A percentile compares a stretch with the other conserved stretches of the same genome.
Conservation (phyloP, 2,113 vertebrate species). For the Entelurus aequoreus region DNA sequence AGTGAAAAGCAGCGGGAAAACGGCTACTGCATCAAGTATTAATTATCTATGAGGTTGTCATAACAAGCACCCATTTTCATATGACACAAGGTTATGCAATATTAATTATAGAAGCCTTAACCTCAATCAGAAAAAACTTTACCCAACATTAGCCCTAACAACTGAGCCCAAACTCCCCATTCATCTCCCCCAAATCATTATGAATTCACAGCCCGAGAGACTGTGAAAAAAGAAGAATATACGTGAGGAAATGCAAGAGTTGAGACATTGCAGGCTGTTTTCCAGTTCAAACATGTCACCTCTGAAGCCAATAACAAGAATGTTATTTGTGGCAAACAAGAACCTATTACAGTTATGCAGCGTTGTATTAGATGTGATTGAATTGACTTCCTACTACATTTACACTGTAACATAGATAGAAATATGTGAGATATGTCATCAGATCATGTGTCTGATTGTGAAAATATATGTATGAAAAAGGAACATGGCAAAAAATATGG, state of each 20-base stretch:
- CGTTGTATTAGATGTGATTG: slow-evolving; percentile 32
- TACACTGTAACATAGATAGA: too few species aligned
- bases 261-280: slow-evolving; percentile 19
- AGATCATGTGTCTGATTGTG: too few species aligned
- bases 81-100: not conserved
- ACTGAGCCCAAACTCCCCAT: not conserved
- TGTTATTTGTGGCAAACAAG: slow-evolving; percentile 30
- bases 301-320: slow-evolving; percentile 28
- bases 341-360: slow-evolving; percentile 17
- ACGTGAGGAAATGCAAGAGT: slow-evolving; percentile 7
- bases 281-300: slow-evolving; percentile 32
- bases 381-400: not conserved
- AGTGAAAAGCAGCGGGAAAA: not conserved
- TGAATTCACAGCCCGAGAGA: not conserved
- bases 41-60: slow-evolving; percentile 3
- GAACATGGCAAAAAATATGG: too few species aligned
- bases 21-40: not conserved
- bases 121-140: not conserved
- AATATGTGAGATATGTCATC: too few species aligned
- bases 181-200: slow-evolving; percentile 1
- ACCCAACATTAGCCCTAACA: not conserved
- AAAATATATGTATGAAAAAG: too few species aligned
- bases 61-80: not conserved
- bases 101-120: not conserved
- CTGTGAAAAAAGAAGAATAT: slow-evolving; percentile 17